Evolutionary conservation across 2,797 vertebrate genomes (phyloP).

Genomic region (Lithobates sylvaticus): DNA sequence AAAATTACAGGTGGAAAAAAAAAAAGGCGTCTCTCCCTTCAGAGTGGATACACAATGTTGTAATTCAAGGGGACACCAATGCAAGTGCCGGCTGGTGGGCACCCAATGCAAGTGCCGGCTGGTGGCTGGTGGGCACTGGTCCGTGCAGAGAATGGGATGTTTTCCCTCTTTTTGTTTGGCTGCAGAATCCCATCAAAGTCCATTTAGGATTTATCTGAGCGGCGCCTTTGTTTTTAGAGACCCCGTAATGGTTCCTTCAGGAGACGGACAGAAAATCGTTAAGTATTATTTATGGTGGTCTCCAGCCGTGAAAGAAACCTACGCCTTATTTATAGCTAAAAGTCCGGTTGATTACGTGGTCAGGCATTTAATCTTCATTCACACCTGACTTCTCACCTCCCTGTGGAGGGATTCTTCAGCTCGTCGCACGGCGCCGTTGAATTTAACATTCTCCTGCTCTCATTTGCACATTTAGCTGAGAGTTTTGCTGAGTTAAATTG

Average conservation of each 20-base stretch:
- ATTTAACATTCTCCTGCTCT: constrained; percentile 20
- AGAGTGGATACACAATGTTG: too few species aligned
- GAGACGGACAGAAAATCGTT: neutral
- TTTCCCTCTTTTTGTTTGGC: too few species aligned
- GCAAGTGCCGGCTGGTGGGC: neutral
- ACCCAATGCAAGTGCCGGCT: too few species aligned
- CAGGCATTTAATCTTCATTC: constrained; percentile 11
- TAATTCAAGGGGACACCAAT: too few species aligned
- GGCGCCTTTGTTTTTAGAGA: neutral
- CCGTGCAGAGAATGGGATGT: too few species aligned
- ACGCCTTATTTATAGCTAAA: constrained; percentile 5
- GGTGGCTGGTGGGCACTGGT: neutral
- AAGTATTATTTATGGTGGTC: neutral
- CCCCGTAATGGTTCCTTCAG: neutral
- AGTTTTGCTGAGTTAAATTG: too few species aligned
- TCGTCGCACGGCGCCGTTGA: neutral
- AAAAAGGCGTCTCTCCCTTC: too few species aligned
- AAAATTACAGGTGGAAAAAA: too few species aligned
- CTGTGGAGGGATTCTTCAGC: constrained; percentile 13
- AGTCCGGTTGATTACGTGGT: constrained; percentile 1
- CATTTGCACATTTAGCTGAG: constrained; percentile 1
- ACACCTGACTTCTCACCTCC: constrained; percentile 16
- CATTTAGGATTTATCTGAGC: neutral
- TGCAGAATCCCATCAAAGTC: neutral
- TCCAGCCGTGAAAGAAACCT: neutral